Evolutionary conservation across 2,113 vertebrate genomes (phyloP).

Genomic region (Micronycteris hirsuta): DNA sequence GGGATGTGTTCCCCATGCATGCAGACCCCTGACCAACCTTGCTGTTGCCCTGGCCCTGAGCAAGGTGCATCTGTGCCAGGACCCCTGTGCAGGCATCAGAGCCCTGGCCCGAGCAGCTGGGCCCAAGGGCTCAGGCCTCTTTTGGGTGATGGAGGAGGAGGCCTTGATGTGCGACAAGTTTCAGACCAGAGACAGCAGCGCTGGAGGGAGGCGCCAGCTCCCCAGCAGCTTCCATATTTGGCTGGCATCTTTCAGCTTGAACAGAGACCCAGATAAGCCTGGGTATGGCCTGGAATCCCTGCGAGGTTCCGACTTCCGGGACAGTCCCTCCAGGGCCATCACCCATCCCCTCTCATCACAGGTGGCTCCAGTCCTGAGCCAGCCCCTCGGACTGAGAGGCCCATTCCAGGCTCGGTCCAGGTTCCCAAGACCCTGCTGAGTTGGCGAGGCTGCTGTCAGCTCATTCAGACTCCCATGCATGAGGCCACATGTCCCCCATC

Average conservation of each 20-base stretch:
- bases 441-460: background rate
- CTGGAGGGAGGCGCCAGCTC: no score
- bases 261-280: background rate
- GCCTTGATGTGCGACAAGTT: no score
- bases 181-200: background rate
- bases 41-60: background rate
- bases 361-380: background rate
- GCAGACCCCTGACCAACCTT: background rate
- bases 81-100: background rate
- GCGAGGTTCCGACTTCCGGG: background rate
- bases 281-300: background rate
- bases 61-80: background rate
- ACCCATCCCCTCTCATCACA: background rate
- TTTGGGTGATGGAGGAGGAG: background rate
- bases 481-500: background rate
- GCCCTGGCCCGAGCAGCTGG: background rate
- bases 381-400: background rate
- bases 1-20: background rate
- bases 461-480: background rate
- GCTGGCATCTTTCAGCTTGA: background rate
- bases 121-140: background rate
- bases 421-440: background rate
- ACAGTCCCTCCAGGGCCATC: background rate
- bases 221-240: background rate
- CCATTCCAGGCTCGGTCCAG: background rate